Percentiles rank a stretch among this genome's conserved stretches.
Conservation (phyloP, 2,113 vertebrate genomes). For the Tychaedon coryphoeus region DNA sequence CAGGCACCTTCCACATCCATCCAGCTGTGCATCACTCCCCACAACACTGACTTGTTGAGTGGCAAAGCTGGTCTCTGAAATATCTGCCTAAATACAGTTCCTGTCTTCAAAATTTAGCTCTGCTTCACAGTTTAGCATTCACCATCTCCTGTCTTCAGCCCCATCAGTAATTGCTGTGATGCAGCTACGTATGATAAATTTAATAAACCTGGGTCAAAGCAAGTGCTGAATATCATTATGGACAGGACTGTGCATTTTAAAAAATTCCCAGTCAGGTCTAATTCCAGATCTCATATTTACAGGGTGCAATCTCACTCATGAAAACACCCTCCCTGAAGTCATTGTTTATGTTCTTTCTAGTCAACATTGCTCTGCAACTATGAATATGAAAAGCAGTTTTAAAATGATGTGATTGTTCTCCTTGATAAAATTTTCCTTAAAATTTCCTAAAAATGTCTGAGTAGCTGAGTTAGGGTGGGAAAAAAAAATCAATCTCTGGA, state of each 20-base stretch:
- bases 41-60: fast-evolving
- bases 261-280: neutral
- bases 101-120: neutral
- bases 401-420: neutral
- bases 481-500: neutral
- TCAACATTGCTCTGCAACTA: neutral
- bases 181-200: neutral
- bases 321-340: neutral
- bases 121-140: neutral
- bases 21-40: neutral
- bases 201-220: neutral
- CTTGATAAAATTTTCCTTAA: neutral
- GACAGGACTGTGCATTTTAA: neutral
- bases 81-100: neutral
- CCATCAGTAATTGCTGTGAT: neutral
- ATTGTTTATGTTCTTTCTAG: neutral
- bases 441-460: neutral
- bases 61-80: neutral
- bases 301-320: neutral
- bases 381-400: neutral
- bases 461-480: neutral
- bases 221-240: neutral
- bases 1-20: neutral
- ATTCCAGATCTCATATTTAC: neutral
- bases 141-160: neutral